Evolutionary conservation across 2,113 vertebrate species (phyloP).

Genomic region (Labeo catla): DNA sequence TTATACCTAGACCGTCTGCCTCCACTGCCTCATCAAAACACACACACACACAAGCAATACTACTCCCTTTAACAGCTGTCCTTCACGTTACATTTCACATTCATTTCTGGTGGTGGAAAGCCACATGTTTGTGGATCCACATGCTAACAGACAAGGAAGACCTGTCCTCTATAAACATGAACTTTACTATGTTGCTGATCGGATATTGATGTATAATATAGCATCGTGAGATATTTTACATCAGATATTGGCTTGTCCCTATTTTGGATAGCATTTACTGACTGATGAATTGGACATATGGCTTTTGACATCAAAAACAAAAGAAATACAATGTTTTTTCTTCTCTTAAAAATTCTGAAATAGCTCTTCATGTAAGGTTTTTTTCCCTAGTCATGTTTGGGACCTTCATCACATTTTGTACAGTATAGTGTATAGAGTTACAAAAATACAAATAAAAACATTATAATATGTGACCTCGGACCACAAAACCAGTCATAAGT

Average conservation of each 20-base stretch:
- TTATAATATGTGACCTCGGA: too few relatives aligned
- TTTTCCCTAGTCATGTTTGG: too few relatives aligned
- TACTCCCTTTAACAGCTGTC: slow-evolving; percentile 67
- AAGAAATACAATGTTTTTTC: background rate
- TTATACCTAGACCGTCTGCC: slow-evolving; percentile 78
- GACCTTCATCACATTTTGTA: background rate
- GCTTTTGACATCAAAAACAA: background rate
- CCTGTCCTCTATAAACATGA: background rate
- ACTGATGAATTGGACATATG: background rate
- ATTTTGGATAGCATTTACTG: background rate
- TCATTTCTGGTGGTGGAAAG: slow-evolving; percentile 51
- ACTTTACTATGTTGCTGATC: background rate
- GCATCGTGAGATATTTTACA: background rate
- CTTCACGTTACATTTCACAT: slow-evolving; percentile 58
- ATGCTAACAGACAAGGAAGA: slow-evolving; percentile 14
- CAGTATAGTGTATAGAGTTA: background rate
- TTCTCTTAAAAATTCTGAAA: background rate
- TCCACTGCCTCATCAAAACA: slow-evolving; percentile 68
- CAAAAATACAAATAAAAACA: too few relatives aligned
- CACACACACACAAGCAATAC: slow-evolving; percentile 41
- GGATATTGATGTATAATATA: background rate
- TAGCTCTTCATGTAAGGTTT: too few relatives aligned
- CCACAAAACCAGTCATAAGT: too few relatives aligned
- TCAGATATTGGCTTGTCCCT: background rate
- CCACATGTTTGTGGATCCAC: slow-evolving; percentile 28